Base-by-base conservation (phyloP, 2,113 vertebrate genomes). In the Oenanthe oenanthe region DNA sequence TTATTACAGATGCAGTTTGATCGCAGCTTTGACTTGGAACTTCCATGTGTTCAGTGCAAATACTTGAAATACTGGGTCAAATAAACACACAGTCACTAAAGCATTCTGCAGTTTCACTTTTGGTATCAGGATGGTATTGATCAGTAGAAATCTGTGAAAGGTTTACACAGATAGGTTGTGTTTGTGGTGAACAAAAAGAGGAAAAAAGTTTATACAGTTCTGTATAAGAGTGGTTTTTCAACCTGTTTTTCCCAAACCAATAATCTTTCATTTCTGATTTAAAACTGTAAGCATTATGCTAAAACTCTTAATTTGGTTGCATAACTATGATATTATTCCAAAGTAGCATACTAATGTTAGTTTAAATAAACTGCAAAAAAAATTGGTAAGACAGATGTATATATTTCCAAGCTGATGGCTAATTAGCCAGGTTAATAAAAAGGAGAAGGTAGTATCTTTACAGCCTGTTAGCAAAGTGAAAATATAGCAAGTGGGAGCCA, bases 371-470 rank as follows among this genome's bases (percentile, higher is more conserved):
- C 40, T 72, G 51, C 4, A 60, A 77, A 58, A 51, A 65, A 67
- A 67, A 17, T 72, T 78, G 79, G n/a, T 43, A 48, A 85, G 73
- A 51, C 54, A 71, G 48, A 79, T 51, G 36, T 84, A 57, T 81
- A 3, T 74, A 29, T 84, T 92, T 91, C 89, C 77, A 79, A 70
- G 70, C 61, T 92, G 78, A 61, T 94, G 63, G 73, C 63, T 97
- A 93, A 94, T 96, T 96, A 97, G 62, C 18, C 28, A 50, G 31
- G 54, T 95, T 97, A 96, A 94, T 96, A 94, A 95, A 97, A 90
- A 88, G 65, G 29, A 75, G 78, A 29, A 82, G 71, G 40, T 82
- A 70, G 16, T 88, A 80, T 93, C 83, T 94, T 95, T 96, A 84
- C 70, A 95, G 70, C 75, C 45, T 85, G 82, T 88, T 95, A 94